Percentiles rank a stretch among this genome's conserved stretches.
These are phyloP conservation scores for Rhyzopertha dominica DNA, from an alignment of 1,140 invertebrate species.

Conservation along the genomic window DNA sequence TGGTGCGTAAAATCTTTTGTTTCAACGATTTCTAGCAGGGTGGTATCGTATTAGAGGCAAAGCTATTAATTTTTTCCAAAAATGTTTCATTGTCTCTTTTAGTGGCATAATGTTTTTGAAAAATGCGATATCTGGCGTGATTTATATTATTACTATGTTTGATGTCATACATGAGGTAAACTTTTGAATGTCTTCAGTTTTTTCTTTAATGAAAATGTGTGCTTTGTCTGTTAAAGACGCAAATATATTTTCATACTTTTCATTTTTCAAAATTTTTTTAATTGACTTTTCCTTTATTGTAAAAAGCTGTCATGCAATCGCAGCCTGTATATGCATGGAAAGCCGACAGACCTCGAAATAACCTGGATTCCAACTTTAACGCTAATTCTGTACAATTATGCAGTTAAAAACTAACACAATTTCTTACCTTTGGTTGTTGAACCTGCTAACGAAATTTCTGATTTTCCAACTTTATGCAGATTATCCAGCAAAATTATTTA, in stretches of 20 bases:
- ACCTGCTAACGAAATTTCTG: constrained; percentile 28
- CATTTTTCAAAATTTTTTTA: constrained; percentile 34
- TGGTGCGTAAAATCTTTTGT: too few species aligned
- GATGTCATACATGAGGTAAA: constrained; percentile 13
- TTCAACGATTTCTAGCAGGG: constrained; percentile 33
- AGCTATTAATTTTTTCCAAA: constrained; percentile 31
- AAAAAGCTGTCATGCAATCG: constrained; percentile 40
- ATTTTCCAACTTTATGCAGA: constrained; percentile 30
- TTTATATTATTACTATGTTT: constrained; percentile 30
- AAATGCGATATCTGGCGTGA: constrained; percentile 30
- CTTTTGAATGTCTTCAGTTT: constrained; percentile 20
- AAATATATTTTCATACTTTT: constrained; percentile 36
- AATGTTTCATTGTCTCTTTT: constrained; percentile 25
- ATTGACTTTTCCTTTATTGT: constrained; percentile 40
- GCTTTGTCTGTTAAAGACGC: constrained; percentile 31
- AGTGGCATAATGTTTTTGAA: constrained; percentile 27
- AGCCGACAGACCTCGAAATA: constrained; percentile 32
- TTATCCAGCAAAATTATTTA: constrained; percentile 34
- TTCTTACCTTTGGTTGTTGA: constrained; percentile 21
- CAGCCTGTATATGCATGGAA: constrained; percentile 40
- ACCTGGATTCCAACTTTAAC: constrained; percentile 26
- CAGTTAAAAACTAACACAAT: constrained; percentile 19
- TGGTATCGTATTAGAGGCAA: constrained; percentile 30
- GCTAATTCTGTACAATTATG: constrained; percentile 37
- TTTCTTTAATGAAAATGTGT: constrained; percentile 29